Base-by-base conservation (phyloP, 2,888 invertebrate species). In the Leistus spinibarbis region DNA sequence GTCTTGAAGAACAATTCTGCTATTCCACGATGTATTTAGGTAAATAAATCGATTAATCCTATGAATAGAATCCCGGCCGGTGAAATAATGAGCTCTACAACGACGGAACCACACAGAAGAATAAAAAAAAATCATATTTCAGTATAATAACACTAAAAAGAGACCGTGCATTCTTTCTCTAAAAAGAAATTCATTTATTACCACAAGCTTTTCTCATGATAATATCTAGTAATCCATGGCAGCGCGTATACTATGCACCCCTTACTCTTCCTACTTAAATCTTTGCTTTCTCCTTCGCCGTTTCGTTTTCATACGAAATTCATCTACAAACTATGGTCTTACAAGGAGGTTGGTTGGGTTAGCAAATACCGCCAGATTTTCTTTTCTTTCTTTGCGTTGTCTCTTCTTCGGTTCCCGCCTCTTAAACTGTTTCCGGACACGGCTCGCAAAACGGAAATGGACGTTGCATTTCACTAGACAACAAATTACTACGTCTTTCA, bases 141-240 rank as follows among this genome's bases (percentile, higher is more conserved):
- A 40, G 40, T 13, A 40, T 40, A 40, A 40, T 40, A 40, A 40
- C 40, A 24, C 3, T 24, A 24, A 24, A 24, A 40, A 7, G 40
- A 40, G 40, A 57, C 5, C n/a, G 5, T 57, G 24, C 54, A 63
- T 70, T 22, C 54, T 13, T 56, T 16, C 22, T 9, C n/a, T 13
- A 5, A 19, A 57, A 57, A 57, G 70, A 70, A 70, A 70, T 70
- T 70, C 70, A 70, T 70, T 70, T 70, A 70, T 70, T 70, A 70
- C 70, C 54, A 40, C 40, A n/a, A 56, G 70, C 70, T 70, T 68
- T 70, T 70, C 70, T 70, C 63, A 70, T 70, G 70, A 70, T 70
- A 70, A 70, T 70, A 70, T 70, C 70, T 70, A 70, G 70, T 70
- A 70, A 70, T 70, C 70, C 70, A 70, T 70, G 70, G 20, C 53